These are phyloP conservation scores for Fulmarus glacialis DNA, from an alignment of 2,113 vertebrate species.

Conservation along the genomic window DNA sequence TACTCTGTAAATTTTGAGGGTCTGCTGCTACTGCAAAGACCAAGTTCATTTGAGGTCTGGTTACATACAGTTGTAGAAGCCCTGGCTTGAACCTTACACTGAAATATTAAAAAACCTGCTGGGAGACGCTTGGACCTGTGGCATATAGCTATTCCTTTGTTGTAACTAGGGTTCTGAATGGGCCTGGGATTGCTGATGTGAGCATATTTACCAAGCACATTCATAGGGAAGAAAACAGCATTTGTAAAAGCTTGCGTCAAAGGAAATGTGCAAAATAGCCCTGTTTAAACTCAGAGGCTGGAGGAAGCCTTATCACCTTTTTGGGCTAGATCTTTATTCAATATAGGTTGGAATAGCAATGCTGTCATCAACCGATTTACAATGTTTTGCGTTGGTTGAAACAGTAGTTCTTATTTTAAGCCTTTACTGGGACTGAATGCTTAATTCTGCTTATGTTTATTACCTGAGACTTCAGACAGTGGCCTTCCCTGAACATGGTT, in stretches of 20 bases:
- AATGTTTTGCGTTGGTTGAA: background rate
- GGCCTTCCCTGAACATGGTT: background rate
- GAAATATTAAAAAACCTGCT: background rate
- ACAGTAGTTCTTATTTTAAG: background rate
- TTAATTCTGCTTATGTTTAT: background rate
- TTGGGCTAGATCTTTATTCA: background rate
- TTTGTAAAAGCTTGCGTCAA: background rate
- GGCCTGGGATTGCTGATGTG: background rate
- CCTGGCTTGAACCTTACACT: background rate
- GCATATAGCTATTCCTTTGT: background rate
- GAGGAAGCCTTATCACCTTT: background rate
- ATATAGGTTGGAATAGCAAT: accelerated
- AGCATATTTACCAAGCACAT: background rate
- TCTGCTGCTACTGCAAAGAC: background rate
- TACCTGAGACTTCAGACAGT: background rate
- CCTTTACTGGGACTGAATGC: background rate
- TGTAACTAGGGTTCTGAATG: background rate
- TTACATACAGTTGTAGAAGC: background rate
- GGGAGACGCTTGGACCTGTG: background rate
- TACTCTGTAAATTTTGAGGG: background rate
- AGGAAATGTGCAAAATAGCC: background rate
- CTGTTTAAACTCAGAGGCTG: background rate
- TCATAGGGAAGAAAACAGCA: background rate
- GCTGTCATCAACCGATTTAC: accelerated
- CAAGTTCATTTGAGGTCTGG: background rate